Base-by-base conservation (phyloP, 1,140 invertebrate species). In the Drosophila pseudoananassae region DNA sequence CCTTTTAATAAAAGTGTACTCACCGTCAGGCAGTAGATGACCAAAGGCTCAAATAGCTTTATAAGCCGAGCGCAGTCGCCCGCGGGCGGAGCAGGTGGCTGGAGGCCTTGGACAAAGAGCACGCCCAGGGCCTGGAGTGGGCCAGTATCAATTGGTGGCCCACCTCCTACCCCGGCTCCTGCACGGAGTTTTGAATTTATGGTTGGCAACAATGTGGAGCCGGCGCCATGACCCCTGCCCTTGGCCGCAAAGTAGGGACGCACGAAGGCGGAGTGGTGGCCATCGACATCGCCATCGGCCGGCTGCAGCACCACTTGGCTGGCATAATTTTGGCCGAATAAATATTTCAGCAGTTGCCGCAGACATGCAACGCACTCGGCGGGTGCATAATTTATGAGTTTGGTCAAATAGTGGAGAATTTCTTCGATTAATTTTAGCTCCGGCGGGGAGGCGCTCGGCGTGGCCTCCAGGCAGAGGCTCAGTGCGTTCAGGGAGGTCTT, bases 41-140 rank as follows among this genome's bases (percentile, higher is more conserved):
- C 97, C 92, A 98, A 94, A 1, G 96, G 95, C 90, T 98, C 97
- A 93, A 98, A 98, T 36, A 97, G 93, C 72, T 96, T 94, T 65
- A 98, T 97, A 77, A 91, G 83, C 73, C 78, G 81, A n/a, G 52
- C 82, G 57, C 78, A 90, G 10, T 91, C 81, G 12, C 76, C 76
- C 51, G 63, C 17, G 20, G 72, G 89, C 46, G 76, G 76, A 40
- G 66, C 56, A 53, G 36, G 33, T 52, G 78, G 56, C 56, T 81
- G 74, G 59, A 91, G 65, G 51, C 90, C 88, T 50, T 65, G 78
- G n/a, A 74, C 76, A 87, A 91, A 91, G 46, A 91, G 71, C 38
- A 40, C 9, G 45, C 82, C 85, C 60, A 91, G 57, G 2, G 57
- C 55, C 31, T 77, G 65, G 46, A 71, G 75, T 40, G 78, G 47